phyloP scores from a whole-genome alignment of 2,113 vertebrate species.

The Arizona elegans region DNA sequence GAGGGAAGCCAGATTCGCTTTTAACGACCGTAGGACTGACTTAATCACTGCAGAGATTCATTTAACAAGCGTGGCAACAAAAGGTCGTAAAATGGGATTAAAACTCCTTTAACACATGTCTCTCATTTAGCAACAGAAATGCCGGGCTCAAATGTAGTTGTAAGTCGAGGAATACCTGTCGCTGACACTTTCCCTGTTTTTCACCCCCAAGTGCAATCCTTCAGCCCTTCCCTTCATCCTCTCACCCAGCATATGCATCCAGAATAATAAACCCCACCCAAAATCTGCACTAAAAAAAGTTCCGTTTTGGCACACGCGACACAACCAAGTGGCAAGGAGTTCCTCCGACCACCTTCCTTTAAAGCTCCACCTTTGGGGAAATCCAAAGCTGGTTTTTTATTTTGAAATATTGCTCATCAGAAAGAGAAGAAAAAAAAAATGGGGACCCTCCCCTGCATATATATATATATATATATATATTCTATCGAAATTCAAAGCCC shows the following conservation, averaged over 20 bases:
- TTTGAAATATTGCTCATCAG: not conserved
- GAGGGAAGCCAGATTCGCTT: not conserved
- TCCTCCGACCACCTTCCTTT: not conserved
- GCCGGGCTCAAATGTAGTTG: too few species aligned
- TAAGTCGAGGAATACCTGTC: too few species aligned
- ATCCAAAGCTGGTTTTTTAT: not conserved
- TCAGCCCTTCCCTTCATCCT: too few species aligned
- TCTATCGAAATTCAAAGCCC: not conserved
- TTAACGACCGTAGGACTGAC: not conserved
- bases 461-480: not conserved
- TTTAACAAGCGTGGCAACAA: too few species aligned
- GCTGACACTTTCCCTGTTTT: not conserved
- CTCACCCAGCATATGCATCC: not conserved
- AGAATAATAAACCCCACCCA: not conserved
- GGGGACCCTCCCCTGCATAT: not conserved
- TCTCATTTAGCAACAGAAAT: not conserved
- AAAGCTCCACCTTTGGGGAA: not conserved
- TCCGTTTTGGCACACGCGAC: not conserved
- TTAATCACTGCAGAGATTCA: too few species aligned
- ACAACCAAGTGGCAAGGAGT: not conserved
- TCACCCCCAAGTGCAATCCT: not conserved
- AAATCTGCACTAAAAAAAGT: too few species aligned
- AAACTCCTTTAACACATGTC: not conserved
- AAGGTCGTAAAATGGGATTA: not conserved
- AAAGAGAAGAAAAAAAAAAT: not conserved